A percentile compares a stretch with the other conserved stretches of the same genome.
Evolutionary conservation across 2,113 vertebrate genomes (phyloP).

Genomic region (Tauraco erythrolophus): DNA sequence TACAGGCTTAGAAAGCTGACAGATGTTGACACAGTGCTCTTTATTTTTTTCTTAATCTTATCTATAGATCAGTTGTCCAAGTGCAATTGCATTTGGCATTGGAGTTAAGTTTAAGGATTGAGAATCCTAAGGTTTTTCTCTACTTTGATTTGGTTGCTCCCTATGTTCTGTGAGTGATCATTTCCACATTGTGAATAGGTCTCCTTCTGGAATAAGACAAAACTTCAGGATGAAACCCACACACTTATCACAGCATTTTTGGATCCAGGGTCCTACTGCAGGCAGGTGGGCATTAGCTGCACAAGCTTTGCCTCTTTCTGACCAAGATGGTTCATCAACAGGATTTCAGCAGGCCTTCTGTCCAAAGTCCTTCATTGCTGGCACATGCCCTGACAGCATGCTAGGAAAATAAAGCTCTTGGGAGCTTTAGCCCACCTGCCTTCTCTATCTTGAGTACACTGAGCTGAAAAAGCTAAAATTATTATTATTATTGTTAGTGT

Average conservation of each 20-base stretch:
- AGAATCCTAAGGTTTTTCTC: neutral
- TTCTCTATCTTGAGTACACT: neutral
- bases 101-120: neutral
- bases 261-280: neutral
- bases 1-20: neutral
- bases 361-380: neutral
- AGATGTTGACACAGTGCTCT: neutral
- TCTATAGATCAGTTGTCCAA: rapidly evolving
- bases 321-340: neutral
- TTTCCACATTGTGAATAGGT: neutral
- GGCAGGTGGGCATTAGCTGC: neutral
- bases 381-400: neutral
- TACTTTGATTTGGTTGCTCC: neutral
- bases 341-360: neutral
- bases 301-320: neutral
- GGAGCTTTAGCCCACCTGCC: neutral
- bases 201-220: neutral
- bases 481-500: neutral
- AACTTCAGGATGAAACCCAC: neutral
- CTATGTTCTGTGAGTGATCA: neutral
- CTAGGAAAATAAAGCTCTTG: neutral
- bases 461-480: neutral
- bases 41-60: neutral
- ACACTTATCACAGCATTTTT: neutral
- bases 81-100: neutral